Base-by-base conservation (phyloP, 2,888 invertebrate genomes). In the Eristalinus aeneus region DNA sequence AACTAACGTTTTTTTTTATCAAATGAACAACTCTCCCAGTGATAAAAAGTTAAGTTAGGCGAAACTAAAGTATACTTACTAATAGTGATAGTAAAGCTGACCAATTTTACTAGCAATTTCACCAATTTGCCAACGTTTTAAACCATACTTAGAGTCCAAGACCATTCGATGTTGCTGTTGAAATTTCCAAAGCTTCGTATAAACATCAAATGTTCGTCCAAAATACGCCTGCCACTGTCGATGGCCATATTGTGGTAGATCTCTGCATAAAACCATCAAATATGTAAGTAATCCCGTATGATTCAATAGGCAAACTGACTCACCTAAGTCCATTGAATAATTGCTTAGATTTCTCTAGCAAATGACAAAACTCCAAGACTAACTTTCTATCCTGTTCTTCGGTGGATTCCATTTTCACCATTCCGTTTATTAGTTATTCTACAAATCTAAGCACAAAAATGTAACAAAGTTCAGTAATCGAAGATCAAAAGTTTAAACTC, bases 101-200 rank as follows among this genome's bases (percentile, higher is more conserved):
- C 99, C 99, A 91, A 99, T 99, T 94, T 99, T 99, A 72, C 98
- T 98, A 65, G 98, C 99, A 88, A 99, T 98, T 93, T 99, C 99
- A 72, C 99, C 99, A 89, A 99, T 98, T 93, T 99, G 99, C 98
- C 99, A 99, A 89, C 99, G 94, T 91, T 99, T 98, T 90, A 99
- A 94, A 36, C 98, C 98, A 93, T 98, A 99, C 93, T 98, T 98
- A 88, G 95, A 95, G 92, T 99, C 98, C 89, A 99, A 94, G 87
- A 98, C 94, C 92, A 95, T 95, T 93, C 98, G 95, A 93, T 99
- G 98, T 92, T 98, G 98, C 92, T 99, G 98, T 93, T 99, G 99
- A 92, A 98, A 99, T 93, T 98, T 98, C 99, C 99, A 99, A 79
- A 99, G 94, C 93, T 98, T 98, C 36, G 98, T 98, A 93, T 98